phyloP scores from a whole-genome alignment of 64 coral and sea anemone genomes.

The Actinia tenebrosa region DNA sequence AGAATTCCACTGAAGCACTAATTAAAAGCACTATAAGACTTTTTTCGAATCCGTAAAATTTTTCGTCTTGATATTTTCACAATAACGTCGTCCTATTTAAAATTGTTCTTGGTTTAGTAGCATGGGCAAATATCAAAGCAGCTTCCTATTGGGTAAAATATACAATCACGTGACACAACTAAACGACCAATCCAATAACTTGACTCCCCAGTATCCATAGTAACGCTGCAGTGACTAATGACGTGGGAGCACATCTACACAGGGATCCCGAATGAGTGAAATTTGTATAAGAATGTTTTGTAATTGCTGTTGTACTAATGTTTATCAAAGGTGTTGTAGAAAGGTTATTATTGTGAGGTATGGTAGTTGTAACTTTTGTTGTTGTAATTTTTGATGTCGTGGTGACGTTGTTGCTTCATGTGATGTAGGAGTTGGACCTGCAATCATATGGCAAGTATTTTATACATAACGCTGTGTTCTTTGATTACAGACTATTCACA shows the following conservation, averaged over 20 bases:
- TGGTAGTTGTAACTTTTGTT: not conserved
- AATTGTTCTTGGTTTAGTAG: not conserved
- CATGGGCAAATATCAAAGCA: not conserved
- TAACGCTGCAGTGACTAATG: not conserved
- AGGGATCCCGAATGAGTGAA: not conserved
- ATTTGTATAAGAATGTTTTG: not conserved
- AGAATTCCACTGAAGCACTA: no score
- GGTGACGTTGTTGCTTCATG: not conserved
- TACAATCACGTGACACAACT: not conserved
- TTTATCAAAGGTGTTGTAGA: not conserved
- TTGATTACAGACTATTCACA: no score
- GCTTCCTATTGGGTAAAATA: not conserved
- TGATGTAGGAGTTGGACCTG: not conserved
- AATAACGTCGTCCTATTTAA: not conserved
- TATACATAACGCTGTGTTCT: no score
- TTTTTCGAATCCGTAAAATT: not conserved
- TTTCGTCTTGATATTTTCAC: not conserved
- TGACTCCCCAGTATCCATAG: conserved; percentile 1
- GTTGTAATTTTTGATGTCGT: not conserved
- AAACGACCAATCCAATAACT: not conserved
- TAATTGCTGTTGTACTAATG: not conserved
- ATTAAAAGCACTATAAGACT: no score
- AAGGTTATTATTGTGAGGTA: not conserved
- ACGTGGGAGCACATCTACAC: not conserved
- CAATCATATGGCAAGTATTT: not conserved